Evolutionary conservation across 2,113 vertebrate genomes (phyloP).

Genomic region (Nannobrachium achirus): DNA sequence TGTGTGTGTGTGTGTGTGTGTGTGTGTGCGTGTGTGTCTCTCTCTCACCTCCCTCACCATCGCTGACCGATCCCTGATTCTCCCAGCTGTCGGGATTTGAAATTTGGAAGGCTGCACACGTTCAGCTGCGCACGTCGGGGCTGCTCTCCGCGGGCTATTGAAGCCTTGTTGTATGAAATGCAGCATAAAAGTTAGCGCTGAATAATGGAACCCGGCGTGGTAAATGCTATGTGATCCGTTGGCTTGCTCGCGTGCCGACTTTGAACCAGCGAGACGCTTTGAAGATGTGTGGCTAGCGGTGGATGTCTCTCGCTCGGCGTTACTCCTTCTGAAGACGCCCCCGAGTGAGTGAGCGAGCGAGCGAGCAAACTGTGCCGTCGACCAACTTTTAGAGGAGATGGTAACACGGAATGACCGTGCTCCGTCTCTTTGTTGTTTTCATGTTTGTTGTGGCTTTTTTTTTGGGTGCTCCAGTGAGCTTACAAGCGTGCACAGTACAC

Average conservation of each 20-base stretch:
- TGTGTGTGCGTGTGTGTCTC: background rate
- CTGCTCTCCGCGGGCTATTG: conserved; percentile 41
- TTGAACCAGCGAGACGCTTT: conserved; percentile 31
- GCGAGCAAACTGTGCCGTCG: background rate
- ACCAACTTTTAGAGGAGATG: background rate
- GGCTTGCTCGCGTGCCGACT: conserved; percentile 13
- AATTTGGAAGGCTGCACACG: conserved; percentile 51
- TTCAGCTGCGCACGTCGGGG: background rate
- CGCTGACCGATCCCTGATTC: conserved; percentile 51
- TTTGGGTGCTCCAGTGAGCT: too few relatives aligned
- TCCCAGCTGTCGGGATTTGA: conserved; percentile 44
- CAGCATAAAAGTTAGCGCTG: conserved; percentile 43
- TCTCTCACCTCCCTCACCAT: conserved; percentile 36
- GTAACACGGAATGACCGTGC: background rate
- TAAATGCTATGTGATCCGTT: conserved; percentile 35
- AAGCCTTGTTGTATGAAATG: conserved; percentile 48
- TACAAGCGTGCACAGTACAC: conserved; percentile 55
- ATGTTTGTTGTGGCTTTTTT: conserved; percentile 48
- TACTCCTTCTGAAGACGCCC: background rate
- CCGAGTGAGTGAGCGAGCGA: background rate
- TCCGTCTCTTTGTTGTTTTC: background rate
- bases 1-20: too few relatives aligned
- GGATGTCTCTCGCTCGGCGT: background rate
- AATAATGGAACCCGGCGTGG: conserved; percentile 44
- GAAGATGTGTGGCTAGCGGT: conserved; percentile 13